phyloP scores from a whole-genome alignment of 2,888 invertebrate genomes.

The Lepidocyrtinus sp. region DNA sequence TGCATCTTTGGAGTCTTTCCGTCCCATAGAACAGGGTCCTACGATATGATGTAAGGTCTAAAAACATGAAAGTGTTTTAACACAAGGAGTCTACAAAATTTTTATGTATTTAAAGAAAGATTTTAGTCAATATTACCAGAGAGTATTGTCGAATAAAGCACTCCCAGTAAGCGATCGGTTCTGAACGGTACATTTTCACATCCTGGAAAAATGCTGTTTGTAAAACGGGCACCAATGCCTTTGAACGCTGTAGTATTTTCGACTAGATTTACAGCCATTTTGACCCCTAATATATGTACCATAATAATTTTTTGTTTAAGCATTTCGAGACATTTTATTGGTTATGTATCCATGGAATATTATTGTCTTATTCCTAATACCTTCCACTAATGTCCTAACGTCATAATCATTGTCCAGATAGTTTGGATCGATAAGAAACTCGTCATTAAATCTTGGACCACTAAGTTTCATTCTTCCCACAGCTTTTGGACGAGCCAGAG shows the following conservation, averaged over 20 bases:
- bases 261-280: conserved; percentile 49
- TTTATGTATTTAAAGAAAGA: too few species aligned
- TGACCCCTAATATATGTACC: conserved; percentile 41
- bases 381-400: conserved; percentile 62
- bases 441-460: conserved; percentile 34
- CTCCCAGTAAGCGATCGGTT: conserved; percentile 62
- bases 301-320: too few species aligned
- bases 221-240: conserved; percentile 46
- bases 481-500: conserved; percentile 60
- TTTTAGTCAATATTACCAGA: background rate
- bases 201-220: conserved; percentile 39
- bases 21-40: conserved; percentile 65
- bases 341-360: too few species aligned
- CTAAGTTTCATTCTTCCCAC: conserved; percentile 55
- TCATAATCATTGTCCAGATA: conserved; percentile 66
- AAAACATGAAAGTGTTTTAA: background rate
- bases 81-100: too few species aligned
- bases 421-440: conserved; percentile 62
- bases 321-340: too few species aligned
- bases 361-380: conserved; percentile 42
- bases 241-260: conserved; percentile 53
- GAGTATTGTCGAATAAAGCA: conserved; percentile 42
- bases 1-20: conserved; percentile 34
- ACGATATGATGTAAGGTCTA: conserved; percentile 63
- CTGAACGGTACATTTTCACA: conserved; percentile 62